Evolutionary conservation across 1,140 invertebrate genomes (phyloP), one percentile per base, ranked within the genome.

Genomic region (Trachymyrmex cornetzi): DNA sequence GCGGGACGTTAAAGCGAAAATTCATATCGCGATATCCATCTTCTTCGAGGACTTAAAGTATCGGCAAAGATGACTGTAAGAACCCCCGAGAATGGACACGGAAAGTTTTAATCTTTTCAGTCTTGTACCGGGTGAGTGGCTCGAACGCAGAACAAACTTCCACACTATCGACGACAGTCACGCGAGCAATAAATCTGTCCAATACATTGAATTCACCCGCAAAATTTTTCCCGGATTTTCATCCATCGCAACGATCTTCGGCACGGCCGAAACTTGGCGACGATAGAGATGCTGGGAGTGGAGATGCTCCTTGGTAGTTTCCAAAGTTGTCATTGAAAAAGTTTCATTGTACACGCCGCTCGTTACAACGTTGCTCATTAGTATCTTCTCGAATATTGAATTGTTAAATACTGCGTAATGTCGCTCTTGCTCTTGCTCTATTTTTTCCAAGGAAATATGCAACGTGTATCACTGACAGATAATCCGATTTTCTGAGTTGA

Each of bases 51-150:
- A 84, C 38, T 84, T 75, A 75, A 84, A 84, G 80, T 84, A 74
- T 75, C 80, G 80, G 57, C 80, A 74, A 84, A 74, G 80, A 84
- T 84, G 80, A 82, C 80, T 82, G 67, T 82, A 82, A 74, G 80
- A 82, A 82, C 80, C 74, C 55, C 66, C 38, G 67, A 69, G 77
- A 82, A 82, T 82, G 80, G 67, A 82, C 80, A 82, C 80, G 55
- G 24, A 61, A 84, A 84, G 80, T 84, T 84, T 84, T 84, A 84
- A 84, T 84, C 80, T 84, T 84, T 84, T 84, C 80, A 84, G 69
- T 50, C 80, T 63, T 84, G 80, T 74, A 61, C n/a, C 80, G 19
- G 55, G 67, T 27, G 80, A 84, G 69, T 84, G 80, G 80, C 69
- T 80, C 48, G 77, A 69, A 67, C 63, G 27, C 34, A 38, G 75